Conservation (phyloP, 2,888 invertebrate genomes). For the Caradrina kadenii region DNA sequence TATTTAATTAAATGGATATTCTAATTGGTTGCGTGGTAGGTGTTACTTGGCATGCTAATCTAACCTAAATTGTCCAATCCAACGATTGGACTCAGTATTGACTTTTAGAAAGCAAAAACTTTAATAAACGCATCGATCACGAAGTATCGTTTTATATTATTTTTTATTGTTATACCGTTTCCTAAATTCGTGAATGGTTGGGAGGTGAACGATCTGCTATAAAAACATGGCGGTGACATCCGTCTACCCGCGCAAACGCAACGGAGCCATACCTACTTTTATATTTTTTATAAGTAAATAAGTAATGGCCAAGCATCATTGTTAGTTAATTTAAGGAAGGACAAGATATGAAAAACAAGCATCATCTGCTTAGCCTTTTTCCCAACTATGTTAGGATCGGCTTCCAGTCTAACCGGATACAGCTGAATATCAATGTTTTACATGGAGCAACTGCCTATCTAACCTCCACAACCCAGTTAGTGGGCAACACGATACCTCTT, state of each 20-base stretch:
- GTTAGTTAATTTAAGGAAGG: background rate
- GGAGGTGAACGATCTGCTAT: conserved; percentile 72
- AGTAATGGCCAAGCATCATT: background rate
- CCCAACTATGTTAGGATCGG: too few relatives aligned
- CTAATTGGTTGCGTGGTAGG: conserved; percentile 42
- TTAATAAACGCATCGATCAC: conserved; percentile 71
- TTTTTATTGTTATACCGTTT: conserved; percentile 69
- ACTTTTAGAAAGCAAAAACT: conserved; percentile 70
- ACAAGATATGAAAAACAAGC: background rate
- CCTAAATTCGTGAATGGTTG: conserved; percentile 67
- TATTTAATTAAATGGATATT: conserved; percentile 52
- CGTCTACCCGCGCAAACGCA: conserved; percentile 35
- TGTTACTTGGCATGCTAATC: conserved; percentile 50
- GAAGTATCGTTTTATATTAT: conserved; percentile 67
- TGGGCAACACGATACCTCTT: too few relatives aligned
- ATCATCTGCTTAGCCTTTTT: too few relatives aligned
- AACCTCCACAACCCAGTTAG: too few relatives aligned
- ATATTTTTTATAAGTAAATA: conserved; percentile 23
- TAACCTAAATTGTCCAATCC: conserved; percentile 48
- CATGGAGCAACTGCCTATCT: too few relatives aligned
- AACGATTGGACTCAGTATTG: conserved; percentile 62
- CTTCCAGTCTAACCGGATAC: too few relatives aligned
- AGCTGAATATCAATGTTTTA: too few relatives aligned
- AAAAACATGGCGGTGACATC: conserved; percentile 67
- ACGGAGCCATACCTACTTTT: conserved; percentile 1